These are phyloP conservation scores for Lithodes maja DNA, from an alignment of 2,888 invertebrate species.

Conservation along the genomic window DNA sequence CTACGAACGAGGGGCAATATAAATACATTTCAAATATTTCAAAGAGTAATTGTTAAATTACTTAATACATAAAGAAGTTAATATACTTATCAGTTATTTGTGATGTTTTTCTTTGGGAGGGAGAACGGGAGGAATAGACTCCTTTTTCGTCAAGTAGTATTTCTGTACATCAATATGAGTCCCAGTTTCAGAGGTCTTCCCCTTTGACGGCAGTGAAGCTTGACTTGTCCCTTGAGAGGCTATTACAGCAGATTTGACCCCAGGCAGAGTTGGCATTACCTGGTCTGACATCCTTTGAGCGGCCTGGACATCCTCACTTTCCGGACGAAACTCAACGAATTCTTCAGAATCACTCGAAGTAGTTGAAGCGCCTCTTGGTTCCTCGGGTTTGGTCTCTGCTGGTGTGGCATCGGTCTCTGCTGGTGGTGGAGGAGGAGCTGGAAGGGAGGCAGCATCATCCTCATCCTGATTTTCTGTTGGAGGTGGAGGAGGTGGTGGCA, in stretches of 20 bases:
- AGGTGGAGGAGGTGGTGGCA: background rate
- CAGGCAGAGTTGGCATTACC: slow-evolving; percentile 39
- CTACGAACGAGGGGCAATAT: no score
- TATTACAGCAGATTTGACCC: background rate
- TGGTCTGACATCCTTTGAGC: slow-evolving; percentile 36
- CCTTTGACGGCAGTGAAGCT: slow-evolving; percentile 12
- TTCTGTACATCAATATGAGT: slow-evolving; percentile 32
- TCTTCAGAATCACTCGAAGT: slow-evolving; percentile 19
- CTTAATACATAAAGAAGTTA: no score
- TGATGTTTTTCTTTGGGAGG: slow-evolving; percentile 50
- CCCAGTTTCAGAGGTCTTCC: background rate
- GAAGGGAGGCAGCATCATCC: background rate
- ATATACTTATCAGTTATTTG: slow-evolving; percentile 10
- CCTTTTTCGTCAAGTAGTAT: slow-evolving; percentile 48
- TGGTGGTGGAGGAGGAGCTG: background rate
- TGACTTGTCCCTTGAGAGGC: background rate
- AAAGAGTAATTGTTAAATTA: no score
- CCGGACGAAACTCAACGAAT: slow-evolving; percentile 45
- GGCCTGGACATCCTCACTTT: slow-evolving; percentile 37
- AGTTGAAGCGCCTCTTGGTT: background rate
- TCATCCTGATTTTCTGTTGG: background rate
- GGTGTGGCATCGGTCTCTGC: background rate
- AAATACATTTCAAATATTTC: no score
- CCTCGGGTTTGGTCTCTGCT: background rate
- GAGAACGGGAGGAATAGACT: slow-evolving; percentile 46